Conservation (phyloP, 35 echinoderm and acorn worm species). For the Apostichopus californicus region DNA sequence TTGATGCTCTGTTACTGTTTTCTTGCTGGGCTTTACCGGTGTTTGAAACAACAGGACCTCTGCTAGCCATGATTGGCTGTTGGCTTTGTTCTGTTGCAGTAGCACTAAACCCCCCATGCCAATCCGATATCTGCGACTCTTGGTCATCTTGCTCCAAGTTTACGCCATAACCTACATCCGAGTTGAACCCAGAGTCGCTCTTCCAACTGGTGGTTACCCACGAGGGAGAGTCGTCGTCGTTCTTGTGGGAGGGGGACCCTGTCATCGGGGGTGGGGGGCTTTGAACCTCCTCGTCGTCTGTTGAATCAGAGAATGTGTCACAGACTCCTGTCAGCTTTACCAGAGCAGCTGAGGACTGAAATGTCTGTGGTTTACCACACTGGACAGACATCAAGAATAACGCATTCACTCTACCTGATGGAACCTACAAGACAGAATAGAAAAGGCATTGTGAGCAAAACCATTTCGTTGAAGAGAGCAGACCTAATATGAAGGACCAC, state of each 20-base stretch:
- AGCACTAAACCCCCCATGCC: background rate
- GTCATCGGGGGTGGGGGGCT: background rate
- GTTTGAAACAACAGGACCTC: background rate
- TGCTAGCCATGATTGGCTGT: background rate
- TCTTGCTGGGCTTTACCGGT: background rate
- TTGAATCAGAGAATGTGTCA: constrained; percentile 60
- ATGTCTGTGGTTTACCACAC: constrained; percentile 40
- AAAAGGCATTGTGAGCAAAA: no score
- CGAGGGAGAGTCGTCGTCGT: constrained; percentile 43
- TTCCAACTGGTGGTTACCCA: constrained; percentile 74
- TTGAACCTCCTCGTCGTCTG: constrained; percentile 56
- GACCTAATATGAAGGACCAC: no score
- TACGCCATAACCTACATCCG: constrained; percentile 30
- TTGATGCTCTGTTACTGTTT: background rate
- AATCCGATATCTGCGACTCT: background rate
- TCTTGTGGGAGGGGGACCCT: constrained; percentile 17
- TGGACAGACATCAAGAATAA: constrained; percentile 26
- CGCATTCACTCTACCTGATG: background rate
- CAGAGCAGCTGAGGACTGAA: constrained; percentile 73
- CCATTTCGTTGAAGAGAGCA: no score
- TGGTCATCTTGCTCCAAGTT: constrained; percentile 38
- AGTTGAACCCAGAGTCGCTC: constrained; percentile 74
- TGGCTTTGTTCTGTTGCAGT: background rate
- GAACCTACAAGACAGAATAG: background rate
- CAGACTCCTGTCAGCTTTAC: constrained; percentile 80